Base-by-base conservation (phyloP, 2,888 invertebrate species). In the Cartodere bifasciata region DNA sequence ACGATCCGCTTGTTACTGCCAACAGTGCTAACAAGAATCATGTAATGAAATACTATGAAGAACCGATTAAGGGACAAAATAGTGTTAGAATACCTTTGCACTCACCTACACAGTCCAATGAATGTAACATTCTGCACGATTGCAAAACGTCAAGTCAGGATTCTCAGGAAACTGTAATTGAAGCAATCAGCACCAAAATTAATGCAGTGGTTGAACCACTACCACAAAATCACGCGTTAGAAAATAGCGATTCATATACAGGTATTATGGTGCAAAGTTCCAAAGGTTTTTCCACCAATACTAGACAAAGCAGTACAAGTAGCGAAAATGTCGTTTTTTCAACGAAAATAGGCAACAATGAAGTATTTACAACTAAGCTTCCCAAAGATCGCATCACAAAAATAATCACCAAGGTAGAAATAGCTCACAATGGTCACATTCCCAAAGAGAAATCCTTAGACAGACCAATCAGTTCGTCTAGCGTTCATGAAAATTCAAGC, bases 31-130 rank as follows among this genome's bases (percentile, higher is more conserved):
- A 32, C 3, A 40, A 35, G 23, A 39, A 34, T 16, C 35, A 29
- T 12, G 37, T 37, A 14, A 47, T 44, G 23, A 66, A 69, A 39
- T 74, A 75, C 52, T 73, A 76, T 48, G 78, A 78, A 42, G 67
- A 70, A 26, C 65, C 73, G 0, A 59, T 68, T 21, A 71, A 75
- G 44, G 75, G 74, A 1, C 63, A 64, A 27, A n/a, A n/a, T n/a
- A 66, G 70, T 31, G 75, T 82, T 31, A 71, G 78, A 40, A 81
- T 82, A 45, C 81, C 81, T 1, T 53, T 82, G 34, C 78, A 76
- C 39, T 79, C 80, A n/a, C 79, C 79, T 3, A 76, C 76, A 1
- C 75, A 76, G 38, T 77, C 76, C 47, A 62, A 65, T 28, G 64
- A 67, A 23, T 42, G 45, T 31, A 39, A 42, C 45, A 32, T 48